Percentiles rank a stretch among this genome's conserved stretches.
These are phyloP conservation scores for Bubalus kerabau DNA, from an alignment of 2,113 vertebrate genomes.

Conservation along the genomic window DNA sequence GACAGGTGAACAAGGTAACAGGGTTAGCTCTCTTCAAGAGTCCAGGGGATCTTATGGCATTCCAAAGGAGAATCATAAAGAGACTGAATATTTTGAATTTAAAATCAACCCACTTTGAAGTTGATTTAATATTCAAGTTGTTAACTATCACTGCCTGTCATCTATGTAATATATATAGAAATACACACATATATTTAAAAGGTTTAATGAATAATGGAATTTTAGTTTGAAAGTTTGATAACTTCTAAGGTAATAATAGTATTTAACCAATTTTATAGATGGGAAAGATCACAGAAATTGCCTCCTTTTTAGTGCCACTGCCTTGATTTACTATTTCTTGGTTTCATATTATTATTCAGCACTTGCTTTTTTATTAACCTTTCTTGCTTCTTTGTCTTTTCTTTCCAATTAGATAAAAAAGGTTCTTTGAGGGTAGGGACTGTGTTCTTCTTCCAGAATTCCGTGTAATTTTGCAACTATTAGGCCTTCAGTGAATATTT, in stretches of 20 bases:
- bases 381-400: not conserved
- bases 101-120: constrained; percentile 4
- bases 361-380: constrained; percentile 25
- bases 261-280: not conserved
- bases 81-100: not conserved
- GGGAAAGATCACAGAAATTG: not conserved
- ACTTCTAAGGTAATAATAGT: not conserved
- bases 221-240: not conserved
- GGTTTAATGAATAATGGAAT: not conserved
- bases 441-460: not conserved
- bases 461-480: not conserved
- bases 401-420: constrained; percentile 36
- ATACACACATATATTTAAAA: not conserved
- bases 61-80: not conserved
- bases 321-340: constrained; percentile 26
- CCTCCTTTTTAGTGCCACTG: not conserved
- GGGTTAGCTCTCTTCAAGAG: not conserved
- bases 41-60: not conserved
- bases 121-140: not conserved
- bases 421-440: constrained; percentile 13
- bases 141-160: not conserved
- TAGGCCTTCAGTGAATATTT: not conserved
- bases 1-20: not conserved
- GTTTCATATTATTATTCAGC: constrained; percentile 16
- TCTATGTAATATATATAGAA: not conserved